Percentiles rank a stretch among this genome's conserved stretches.
Conservation (phyloP, 2,888 invertebrate genomes). For the Drosophila flavopinicola region DNA sequence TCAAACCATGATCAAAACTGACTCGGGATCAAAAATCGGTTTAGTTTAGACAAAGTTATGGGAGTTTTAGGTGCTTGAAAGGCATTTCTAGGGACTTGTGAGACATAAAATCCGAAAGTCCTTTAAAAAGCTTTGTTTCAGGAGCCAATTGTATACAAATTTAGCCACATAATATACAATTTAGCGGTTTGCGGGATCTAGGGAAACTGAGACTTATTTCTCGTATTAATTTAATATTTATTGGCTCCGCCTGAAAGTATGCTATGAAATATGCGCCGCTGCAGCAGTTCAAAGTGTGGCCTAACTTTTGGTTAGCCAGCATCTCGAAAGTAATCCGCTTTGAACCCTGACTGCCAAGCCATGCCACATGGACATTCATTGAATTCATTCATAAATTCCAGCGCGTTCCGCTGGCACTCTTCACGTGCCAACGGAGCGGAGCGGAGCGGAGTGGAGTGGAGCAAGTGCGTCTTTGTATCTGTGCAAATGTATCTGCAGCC, state of each 20-base stretch:
- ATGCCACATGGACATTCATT: constrained; percentile 44
- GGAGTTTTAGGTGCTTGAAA: too few relatives aligned
- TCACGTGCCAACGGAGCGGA: constrained; percentile 32
- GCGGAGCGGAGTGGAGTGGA: constrained; percentile 14
- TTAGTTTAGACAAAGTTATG: too few relatives aligned
- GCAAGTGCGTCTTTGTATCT: constrained; percentile 64
- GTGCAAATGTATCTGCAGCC: constrained; percentile 46
- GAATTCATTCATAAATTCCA: constrained; percentile 59
- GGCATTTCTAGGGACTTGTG: too few relatives aligned
- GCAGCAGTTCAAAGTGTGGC: neutral
- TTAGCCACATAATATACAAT: too few relatives aligned
- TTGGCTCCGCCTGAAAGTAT: constrained; percentile 51
- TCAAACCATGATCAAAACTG: too few relatives aligned
- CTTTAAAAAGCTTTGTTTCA: too few relatives aligned
- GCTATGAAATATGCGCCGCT: neutral
- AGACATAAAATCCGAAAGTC: too few relatives aligned
- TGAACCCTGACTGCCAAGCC: neutral
- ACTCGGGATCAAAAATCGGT: too few relatives aligned
- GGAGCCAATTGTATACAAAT: too few relatives aligned
- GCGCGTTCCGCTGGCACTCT: constrained; percentile 29
- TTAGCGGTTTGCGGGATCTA: too few relatives aligned
- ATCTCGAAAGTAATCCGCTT: neutral
- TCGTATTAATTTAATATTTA: too few relatives aligned
- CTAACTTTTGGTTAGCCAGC: constrained; percentile 14
- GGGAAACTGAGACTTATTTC: too few relatives aligned